Evolutionary conservation across 2,888 invertebrate species (phyloP).

Genomic region (Cantharis rufa): DNA sequence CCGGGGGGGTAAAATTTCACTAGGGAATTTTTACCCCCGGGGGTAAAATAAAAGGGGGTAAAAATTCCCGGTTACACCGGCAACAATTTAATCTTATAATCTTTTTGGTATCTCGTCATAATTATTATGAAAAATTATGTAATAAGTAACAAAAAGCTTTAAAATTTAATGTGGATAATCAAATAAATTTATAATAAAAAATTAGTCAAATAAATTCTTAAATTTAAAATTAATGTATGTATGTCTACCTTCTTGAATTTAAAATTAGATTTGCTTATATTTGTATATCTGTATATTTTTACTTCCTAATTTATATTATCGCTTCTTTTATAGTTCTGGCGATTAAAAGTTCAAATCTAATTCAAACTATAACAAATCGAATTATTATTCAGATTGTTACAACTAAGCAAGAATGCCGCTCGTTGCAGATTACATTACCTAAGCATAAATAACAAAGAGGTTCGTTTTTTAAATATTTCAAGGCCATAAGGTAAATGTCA

Average conservation of each 20-base stretch:
- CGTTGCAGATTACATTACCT: constrained; percentile 23
- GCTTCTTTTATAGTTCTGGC: constrained; percentile 16
- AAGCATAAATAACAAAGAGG: constrained; percentile 23
- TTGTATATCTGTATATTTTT: background rate
- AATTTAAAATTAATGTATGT: constrained; percentile 10
- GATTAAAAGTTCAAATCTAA: constrained; percentile 21
- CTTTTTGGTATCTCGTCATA: background rate
- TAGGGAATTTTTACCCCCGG: too few relatives aligned
- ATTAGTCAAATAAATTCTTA: constrained; percentile 8
- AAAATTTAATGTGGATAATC: background rate
- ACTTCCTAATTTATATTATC: constrained; percentile 16
- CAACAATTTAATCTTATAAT: background rate
- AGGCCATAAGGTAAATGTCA: constrained; percentile 25
- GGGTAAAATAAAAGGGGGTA: too few relatives aligned
- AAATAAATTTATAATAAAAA: constrained; percentile 7
- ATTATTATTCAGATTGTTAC: constrained; percentile 21
- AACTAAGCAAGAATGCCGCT: constrained; percentile 10
- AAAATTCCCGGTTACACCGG: too few relatives aligned
- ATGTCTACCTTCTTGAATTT: background rate
- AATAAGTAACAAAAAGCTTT: background rate
- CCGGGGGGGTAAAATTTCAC: too few relatives aligned
- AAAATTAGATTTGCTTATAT: constrained; percentile 4
- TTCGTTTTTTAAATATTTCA: constrained; percentile 24
- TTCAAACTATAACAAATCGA: constrained; percentile 24
- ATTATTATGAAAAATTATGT: background rate